phyloP scores from a whole-genome alignment of 2,797 vertebrate species.

The Micromesistius poutassou region DNA sequence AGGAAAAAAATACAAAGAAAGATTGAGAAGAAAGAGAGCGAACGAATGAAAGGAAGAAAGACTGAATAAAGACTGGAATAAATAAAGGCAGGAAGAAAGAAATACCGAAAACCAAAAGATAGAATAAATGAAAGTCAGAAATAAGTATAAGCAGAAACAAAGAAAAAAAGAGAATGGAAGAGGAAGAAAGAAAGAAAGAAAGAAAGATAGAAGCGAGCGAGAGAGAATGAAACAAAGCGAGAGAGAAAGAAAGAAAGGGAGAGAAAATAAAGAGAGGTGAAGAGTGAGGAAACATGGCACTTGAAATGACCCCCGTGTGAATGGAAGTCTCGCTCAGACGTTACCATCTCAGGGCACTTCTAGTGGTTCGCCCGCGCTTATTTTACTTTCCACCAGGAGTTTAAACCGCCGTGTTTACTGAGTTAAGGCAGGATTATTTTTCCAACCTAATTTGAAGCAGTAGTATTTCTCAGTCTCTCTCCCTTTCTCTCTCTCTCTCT shows the following conservation, averaged over 20 bases:
- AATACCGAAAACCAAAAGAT: constrained; percentile 1
- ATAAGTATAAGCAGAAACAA: not conserved
- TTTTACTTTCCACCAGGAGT: constrained; percentile 71
- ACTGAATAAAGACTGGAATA: no score
- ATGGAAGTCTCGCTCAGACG: constrained; percentile 41
- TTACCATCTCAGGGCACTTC: constrained; percentile 47
- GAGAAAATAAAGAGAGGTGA: constrained; percentile 39
- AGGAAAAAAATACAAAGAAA: no score
- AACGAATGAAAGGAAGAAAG: no score
- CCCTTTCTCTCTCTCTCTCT: constrained; percentile 21
- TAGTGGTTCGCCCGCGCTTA: constrained; percentile 61
- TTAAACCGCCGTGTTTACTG: constrained; percentile 66
- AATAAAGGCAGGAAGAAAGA: no score
- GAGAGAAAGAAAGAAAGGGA: constrained; percentile 16
- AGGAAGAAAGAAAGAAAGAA: no score
- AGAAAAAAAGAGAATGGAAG: no score
- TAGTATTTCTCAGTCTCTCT: constrained; percentile 31
- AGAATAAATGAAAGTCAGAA: constrained; percentile 1
- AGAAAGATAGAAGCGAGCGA: no score
- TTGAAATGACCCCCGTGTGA: constrained; percentile 52
- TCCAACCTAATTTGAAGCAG: constrained; percentile 79
- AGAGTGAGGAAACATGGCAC: constrained; percentile 30
- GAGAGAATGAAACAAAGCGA: no score
- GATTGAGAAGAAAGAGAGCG: no score
- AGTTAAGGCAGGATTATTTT: constrained; percentile 71